A percentile compares a stretch with the other conserved stretches of the same genome.
Conservation (phyloP, 2,113 vertebrate genomes). For the Pelecanoides urinatrix region DNA sequence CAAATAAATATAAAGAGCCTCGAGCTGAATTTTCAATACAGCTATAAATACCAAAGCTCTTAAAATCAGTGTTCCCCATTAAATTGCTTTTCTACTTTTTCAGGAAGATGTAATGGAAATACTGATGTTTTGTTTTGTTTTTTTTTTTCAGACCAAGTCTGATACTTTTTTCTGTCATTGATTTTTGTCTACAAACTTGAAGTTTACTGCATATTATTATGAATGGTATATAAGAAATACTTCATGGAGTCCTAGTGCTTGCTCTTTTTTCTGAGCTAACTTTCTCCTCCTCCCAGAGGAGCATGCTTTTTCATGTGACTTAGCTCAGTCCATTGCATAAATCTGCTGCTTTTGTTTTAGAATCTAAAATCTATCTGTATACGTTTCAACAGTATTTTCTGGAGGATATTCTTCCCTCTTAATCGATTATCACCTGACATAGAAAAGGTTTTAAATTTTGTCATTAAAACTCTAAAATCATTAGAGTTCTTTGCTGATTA, state of each 20-base stretch:
- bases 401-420: neutral
- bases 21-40: neutral
- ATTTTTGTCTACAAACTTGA: neutral
- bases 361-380: neutral
- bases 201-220: neutral
- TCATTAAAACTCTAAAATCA: neutral
- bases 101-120: neutral
- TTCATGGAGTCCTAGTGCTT: neutral
- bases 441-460: neutral
- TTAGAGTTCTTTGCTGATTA: neutral
- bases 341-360: neutral
- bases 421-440: neutral
- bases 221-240: neutral
- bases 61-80: neutral
- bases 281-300: neutral
- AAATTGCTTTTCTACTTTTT: neutral
- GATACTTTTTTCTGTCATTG: neutral
- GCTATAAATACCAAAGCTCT: neutral
- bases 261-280: neutral
- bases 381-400: neutral
- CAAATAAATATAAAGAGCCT: neutral
- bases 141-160: neutral
- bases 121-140: rapidly evolving
- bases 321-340: neutral
- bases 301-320: neutral